Percentiles rank a stretch among this genome's conserved stretches.
phyloP scores from a whole-genome alignment of 2,113 vertebrate genomes.

The Fregata magnificens region DNA sequence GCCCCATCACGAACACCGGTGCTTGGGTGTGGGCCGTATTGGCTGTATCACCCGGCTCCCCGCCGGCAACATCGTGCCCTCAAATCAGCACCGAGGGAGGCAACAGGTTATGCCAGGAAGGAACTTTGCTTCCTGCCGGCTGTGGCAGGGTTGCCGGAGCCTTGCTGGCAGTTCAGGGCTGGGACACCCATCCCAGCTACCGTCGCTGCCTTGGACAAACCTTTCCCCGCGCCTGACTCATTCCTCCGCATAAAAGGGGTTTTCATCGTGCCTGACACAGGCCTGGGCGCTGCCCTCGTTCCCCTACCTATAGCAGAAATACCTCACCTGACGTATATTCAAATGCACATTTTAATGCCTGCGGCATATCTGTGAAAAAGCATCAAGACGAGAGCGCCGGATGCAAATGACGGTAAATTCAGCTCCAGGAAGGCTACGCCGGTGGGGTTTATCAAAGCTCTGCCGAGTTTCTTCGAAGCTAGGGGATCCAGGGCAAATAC shows the following conservation, averaged over 20 bases:
- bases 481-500: background rate
- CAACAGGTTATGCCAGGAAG: background rate
- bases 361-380: background rate
- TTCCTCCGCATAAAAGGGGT: background rate
- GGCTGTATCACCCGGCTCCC: background rate
- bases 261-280: accelerated
- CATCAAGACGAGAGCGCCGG: accelerated
- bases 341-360: background rate
- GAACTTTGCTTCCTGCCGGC: accelerated
- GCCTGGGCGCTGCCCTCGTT: background rate
- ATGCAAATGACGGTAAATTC: accelerated
- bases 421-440: background rate
- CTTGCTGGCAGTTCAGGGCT: accelerated
- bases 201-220: background rate
- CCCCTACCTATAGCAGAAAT: accelerated
- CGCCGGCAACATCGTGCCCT: accelerated
- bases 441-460: background rate
- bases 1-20: accelerated
- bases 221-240: background rate
- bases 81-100: background rate
- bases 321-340: background rate
- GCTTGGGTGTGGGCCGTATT: accelerated
- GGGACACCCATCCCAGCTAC: background rate
- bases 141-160: accelerated
- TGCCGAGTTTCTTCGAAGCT: accelerated